Base-by-base conservation (phyloP, 2,797 vertebrate species). In the Falco naumanni region DNA sequence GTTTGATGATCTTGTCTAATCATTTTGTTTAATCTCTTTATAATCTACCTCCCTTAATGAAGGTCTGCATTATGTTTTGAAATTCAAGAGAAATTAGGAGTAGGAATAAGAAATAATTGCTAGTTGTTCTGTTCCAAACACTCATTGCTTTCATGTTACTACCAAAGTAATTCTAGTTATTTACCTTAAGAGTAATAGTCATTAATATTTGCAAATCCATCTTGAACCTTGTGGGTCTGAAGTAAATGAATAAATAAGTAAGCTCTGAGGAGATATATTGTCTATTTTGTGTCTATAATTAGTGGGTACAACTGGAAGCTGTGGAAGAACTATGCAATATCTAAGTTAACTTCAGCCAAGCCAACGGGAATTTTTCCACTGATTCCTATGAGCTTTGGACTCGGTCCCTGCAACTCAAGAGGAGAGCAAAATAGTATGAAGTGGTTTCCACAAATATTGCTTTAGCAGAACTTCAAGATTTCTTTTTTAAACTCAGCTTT, bases 401-500 rank as follows among this genome's bases (percentile, higher is more conserved):
- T 54, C 47, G 59, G 41, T 78, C 65, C 59, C 47, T 93, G 51
- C 71, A 87, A 18, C 50, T 94, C 53, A 26, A 14, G 69, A 95
- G 47, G 51, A 95, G 78, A 96, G 80, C 69, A 95, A 94, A 97
- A 96, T 87, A 92, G 37, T 84, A 94, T 87, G 84, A 93, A 95
- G 41, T 84, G 54, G 54, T 95, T 95, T 93, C 94, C 70, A 92
- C 94, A 96, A 96, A 96, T 96, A 95, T 92, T 97, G 84, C 79
- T 96, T 91, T 91, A 96, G 91, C 92, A 90, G 92, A 96, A 96
- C 71, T 95, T 96, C 93, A 89, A 75, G 83, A 90, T 88, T 92
- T 95, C 94, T 89, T 96, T 97, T 97, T 94, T 89, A 89, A 79
- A 96, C 93, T 96, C 85, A 70, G 93, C 94, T 95, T 95, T 95